phyloP scores from a whole-genome alignment of 2,113 vertebrate genomes.

The Terrapene triunguis region DNA sequence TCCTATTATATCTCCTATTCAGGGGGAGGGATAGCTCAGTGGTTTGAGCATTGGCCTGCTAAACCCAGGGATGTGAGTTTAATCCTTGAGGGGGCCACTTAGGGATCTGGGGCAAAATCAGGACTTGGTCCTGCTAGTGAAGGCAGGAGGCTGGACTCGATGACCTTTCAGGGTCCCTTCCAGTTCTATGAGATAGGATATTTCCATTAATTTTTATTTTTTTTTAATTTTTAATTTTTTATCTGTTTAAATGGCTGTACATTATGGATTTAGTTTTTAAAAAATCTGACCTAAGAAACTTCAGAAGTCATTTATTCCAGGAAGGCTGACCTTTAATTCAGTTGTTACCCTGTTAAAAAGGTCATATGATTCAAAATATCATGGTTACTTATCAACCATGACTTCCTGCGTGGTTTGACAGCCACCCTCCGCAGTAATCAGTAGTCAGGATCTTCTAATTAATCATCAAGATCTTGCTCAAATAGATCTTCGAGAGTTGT shows the following conservation, averaged over 20 bases:
- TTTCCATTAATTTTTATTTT: no score
- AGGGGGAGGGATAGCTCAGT: no score
- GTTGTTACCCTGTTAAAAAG: conserved; percentile 53
- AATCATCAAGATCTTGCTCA: not conserved
- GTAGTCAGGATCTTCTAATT: not conserved
- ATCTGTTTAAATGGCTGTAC: conserved; percentile 42
- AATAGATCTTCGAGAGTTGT: not conserved
- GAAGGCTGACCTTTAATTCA: conserved; percentile 58
- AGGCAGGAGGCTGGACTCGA: no score
- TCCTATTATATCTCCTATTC: conserved; percentile 9
- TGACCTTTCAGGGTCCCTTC: no score
- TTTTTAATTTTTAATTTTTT: no score
- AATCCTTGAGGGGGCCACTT: no score
- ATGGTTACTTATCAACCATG: not conserved
- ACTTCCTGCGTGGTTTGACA: conserved; percentile 18
- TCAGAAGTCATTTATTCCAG: conserved; percentile 60
- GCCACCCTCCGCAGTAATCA: conserved; percentile 1
- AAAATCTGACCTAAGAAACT: conserved; percentile 45
- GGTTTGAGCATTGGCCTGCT: no score
- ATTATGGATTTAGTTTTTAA: conserved; percentile 30
- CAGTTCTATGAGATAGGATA: no score
- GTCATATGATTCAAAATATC: conserved; percentile 47
- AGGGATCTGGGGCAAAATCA: no score
- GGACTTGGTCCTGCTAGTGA: no score
- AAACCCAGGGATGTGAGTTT: no score